A percentile compares a stretch with the other conserved stretches of the same genome.
phyloP scores from a whole-genome alignment of 2,113 vertebrate species.

The Leptosomus discolor region DNA sequence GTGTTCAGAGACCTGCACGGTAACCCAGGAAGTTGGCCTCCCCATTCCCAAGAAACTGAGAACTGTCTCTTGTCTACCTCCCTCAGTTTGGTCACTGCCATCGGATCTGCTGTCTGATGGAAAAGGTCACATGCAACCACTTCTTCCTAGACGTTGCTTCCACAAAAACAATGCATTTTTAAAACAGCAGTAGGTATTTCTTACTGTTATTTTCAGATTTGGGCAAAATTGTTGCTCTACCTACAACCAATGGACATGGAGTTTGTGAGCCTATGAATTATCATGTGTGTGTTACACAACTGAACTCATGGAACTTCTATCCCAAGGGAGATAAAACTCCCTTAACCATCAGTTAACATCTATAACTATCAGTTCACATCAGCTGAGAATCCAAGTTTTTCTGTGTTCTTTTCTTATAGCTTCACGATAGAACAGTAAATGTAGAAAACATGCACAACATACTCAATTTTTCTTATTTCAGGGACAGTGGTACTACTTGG shows the following conservation, averaged over 20 bases:
- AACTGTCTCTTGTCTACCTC: background rate
- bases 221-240: background rate
- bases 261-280: background rate
- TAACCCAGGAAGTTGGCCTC: background rate
- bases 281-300: rapidly evolving
- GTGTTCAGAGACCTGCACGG: rapidly evolving
- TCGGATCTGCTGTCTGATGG: background rate
- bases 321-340: no score
- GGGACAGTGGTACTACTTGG: background rate
- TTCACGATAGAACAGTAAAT: background rate
- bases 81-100: background rate
- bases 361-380: background rate
- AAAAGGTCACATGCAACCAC: background rate
- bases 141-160: background rate
- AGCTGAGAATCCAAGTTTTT: background rate
- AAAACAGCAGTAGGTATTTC: background rate
- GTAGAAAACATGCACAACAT: rapidly evolving
- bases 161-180: background rate
- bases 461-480: background rate
- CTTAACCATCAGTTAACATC: background rate
- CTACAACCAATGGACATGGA: rapidly evolving
- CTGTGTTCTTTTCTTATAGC: background rate
- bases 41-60: background rate
- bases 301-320: background rate
- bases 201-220: background rate